Percentiles rank a stretch among this genome's conserved stretches.
These are phyloP conservation scores for Mesocricetus auratus DNA, from an alignment of 2,113 vertebrate species.

Conservation along the genomic window DNA sequence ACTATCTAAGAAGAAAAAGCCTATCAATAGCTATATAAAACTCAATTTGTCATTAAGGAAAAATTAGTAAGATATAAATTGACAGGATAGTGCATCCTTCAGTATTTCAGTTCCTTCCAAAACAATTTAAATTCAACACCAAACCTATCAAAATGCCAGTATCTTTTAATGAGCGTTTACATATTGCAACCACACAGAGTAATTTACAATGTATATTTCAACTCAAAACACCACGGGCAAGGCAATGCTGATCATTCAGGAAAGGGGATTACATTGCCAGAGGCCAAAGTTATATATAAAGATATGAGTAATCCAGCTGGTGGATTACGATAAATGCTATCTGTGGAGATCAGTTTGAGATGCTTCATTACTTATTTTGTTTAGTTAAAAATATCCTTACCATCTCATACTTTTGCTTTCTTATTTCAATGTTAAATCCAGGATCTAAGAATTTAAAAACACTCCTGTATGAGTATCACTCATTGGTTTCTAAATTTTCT, in stretches of 20 bases:
- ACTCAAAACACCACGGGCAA: not conserved
- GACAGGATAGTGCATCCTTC: not conserved
- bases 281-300: not conserved
- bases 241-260: not conserved
- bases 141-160: not conserved
- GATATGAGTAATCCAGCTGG: not conserved
- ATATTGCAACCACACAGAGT: not conserved
- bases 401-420: not conserved
- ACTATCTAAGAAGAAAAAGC: not conserved
- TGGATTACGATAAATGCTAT: not conserved
- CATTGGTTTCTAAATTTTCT: not conserved
- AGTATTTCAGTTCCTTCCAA: not conserved
- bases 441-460: not conserved
- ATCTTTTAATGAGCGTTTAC: not conserved
- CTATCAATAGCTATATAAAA: not conserved
- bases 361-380: not conserved
- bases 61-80: not conserved
- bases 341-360: not conserved
- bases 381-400: constrained; percentile 18
- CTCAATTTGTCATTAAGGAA: not conserved
- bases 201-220: not conserved
- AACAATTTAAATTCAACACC: not conserved
- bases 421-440: not conserved
- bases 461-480: not conserved
- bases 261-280: not conserved